phyloP scores from a whole-genome alignment of 2,113 vertebrate genomes.

The Romanogobio albipinnatus region DNA sequence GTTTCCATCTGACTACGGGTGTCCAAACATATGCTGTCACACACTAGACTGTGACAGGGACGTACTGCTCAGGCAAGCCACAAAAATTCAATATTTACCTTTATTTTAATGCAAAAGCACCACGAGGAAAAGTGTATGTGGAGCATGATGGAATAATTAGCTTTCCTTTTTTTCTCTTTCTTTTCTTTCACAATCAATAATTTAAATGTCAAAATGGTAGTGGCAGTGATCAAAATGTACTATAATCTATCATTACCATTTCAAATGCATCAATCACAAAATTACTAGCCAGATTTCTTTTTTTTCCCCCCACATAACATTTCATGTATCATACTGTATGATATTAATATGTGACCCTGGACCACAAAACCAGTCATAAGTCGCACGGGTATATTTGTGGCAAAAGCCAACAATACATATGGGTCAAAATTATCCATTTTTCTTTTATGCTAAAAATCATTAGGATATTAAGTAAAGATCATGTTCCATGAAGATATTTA shows the following conservation, averaged over 20 bases:
- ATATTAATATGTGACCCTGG: neutral
- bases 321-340: neutral
- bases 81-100: constrained; percentile 31
- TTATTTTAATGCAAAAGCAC: constrained; percentile 33
- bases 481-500: too few species aligned
- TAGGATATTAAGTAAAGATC: too few species aligned
- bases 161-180: neutral
- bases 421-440: too few species aligned
- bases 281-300: neutral
- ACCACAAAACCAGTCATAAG: too few species aligned
- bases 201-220: neutral
- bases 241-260: neutral
- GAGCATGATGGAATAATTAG: constrained; percentile 5
- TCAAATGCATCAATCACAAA: constrained; percentile 15
- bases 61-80: neutral
- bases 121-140: neutral
- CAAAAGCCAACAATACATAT: too few species aligned
- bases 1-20: constrained; percentile 60
- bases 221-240: neutral
- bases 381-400: too few species aligned
- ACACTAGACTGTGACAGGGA: constrained; percentile 12
- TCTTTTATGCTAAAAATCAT: too few species aligned
- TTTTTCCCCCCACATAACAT: neutral
- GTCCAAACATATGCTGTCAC: constrained; percentile 36
- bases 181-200: neutral